Percentiles rank a stretch among this genome's conserved stretches.
Conservation (phyloP, 2,797 vertebrate genomes). For the Rhinogobio ventralis region DNA sequence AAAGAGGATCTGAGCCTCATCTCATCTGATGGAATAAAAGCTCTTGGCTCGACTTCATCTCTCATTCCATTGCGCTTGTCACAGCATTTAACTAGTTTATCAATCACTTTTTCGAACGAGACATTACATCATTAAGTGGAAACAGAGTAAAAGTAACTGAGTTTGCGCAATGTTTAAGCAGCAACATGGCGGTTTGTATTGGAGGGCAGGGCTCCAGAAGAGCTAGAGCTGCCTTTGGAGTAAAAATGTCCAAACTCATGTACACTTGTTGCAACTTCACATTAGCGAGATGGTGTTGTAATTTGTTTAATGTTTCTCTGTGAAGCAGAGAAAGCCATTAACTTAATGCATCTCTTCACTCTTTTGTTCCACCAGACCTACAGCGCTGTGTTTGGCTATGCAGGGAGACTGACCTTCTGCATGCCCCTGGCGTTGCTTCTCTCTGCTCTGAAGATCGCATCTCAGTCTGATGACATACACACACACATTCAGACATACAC, state of each 20-base stretch:
- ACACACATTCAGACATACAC: slow-evolving; percentile 5
- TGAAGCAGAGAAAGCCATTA: slow-evolving; percentile 63
- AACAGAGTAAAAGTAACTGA: slow-evolving; percentile 2
- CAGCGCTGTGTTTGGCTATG: neutral
- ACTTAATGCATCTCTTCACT: slow-evolving; percentile 66
- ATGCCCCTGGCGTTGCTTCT: slow-evolving; percentile 10
- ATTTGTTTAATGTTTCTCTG: slow-evolving; percentile 69
- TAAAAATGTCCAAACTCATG: slow-evolving; percentile 36
- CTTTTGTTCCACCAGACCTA: slow-evolving; percentile 56
- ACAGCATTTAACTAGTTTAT: slow-evolving; percentile 27
- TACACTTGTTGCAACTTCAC: slow-evolving; percentile 57
- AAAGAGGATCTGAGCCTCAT: slow-evolving; percentile 35
- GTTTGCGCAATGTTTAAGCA: neutral
- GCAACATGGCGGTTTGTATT: neutral
- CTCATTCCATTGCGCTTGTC: slow-evolving; percentile 11
- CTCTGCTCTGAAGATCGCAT: slow-evolving; percentile 25
- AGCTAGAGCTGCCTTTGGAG: neutral
- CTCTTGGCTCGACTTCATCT: slow-evolving; percentile 17
- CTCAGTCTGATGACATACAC: slow-evolving; percentile 14
- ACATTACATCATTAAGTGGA: slow-evolving; percentile 41
- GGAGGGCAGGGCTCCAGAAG: neutral
- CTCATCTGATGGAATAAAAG: slow-evolving; percentile 22
- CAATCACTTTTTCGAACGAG: slow-evolving; percentile 22
- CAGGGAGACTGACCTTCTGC: slow-evolving; percentile 8
- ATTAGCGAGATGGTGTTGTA: slow-evolving; percentile 56